phyloP scores from a whole-genome alignment of 1,140 invertebrate genomes.

The Ips nitidus region DNA sequence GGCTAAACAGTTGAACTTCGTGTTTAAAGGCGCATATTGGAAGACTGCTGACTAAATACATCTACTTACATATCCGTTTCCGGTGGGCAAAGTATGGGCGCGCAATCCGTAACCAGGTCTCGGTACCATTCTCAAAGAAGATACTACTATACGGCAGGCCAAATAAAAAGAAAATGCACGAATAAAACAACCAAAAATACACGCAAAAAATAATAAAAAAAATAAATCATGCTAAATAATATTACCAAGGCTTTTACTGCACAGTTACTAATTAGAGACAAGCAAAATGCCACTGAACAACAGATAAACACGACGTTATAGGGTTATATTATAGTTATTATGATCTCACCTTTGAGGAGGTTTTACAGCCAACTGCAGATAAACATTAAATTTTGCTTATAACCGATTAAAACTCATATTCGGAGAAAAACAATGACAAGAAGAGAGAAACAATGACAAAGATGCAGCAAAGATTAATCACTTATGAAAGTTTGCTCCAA shows the following conservation, averaged over 20 bases:
- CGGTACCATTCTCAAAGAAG: constrained; percentile 61
- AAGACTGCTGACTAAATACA: not conserved
- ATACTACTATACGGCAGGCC: constrained; percentile 57
- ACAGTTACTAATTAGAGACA: not conserved
- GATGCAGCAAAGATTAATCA: too few relatives aligned
- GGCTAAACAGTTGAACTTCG: not conserved
- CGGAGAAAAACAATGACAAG: too few relatives aligned
- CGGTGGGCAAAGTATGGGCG: constrained; percentile 70
- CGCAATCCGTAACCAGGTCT: constrained; percentile 76
- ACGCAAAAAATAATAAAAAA: constrained; percentile 32
- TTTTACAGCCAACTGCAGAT: too few relatives aligned
- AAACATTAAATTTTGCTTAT: too few relatives aligned
- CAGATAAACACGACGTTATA: too few relatives aligned
- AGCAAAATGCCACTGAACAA: too few relatives aligned
- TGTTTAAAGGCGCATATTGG: not conserved
- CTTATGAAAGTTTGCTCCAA: too few relatives aligned
- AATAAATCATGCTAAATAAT: constrained; percentile 1
- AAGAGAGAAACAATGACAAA: too few relatives aligned
- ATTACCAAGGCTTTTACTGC: not conserved
- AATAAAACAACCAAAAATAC: constrained; percentile 34
- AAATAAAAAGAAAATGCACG: constrained; percentile 41
- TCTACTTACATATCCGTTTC: constrained; percentile 56
- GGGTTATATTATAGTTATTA: too few relatives aligned
- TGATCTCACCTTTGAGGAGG: too few relatives aligned
- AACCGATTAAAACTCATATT: too few relatives aligned